phyloP scores from a whole-genome alignment of 2,888 invertebrate species.

The Sminthurides aquaticus region DNA sequence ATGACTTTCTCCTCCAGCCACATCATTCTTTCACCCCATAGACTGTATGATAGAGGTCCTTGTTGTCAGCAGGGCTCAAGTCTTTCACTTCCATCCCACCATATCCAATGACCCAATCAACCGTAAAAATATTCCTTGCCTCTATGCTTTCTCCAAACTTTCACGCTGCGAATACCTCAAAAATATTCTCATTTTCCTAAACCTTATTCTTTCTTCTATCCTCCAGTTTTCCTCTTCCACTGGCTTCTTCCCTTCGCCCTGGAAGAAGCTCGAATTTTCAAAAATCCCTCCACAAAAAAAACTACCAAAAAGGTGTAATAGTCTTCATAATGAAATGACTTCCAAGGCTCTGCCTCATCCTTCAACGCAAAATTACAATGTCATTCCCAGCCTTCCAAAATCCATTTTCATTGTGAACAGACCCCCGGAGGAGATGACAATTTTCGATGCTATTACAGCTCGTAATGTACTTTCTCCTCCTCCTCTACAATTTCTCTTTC shows the following conservation, averaged over 20 bases:
- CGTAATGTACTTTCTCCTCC: not conserved
- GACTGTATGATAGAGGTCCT: not conserved
- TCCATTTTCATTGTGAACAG: slow-evolving; percentile 26
- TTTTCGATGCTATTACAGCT: slow-evolving; percentile 12
- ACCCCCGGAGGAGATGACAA: slow-evolving; percentile 20
- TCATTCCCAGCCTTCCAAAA: slow-evolving; percentile 26
- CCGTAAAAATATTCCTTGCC: not conserved
- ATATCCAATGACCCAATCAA: not conserved
- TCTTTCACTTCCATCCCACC: not conserved
- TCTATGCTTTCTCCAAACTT: too few relatives aligned
- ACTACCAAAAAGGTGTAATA: not conserved
- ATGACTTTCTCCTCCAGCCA: not conserved
- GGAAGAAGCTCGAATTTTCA: too few relatives aligned
- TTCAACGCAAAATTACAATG: slow-evolving; percentile 27
- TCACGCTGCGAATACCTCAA: too few relatives aligned
- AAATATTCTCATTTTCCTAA: too few relatives aligned
- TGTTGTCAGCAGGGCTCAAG: not conserved
- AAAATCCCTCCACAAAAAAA: too few relatives aligned
- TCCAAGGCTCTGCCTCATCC: not conserved
- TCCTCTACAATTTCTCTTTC: not conserved
- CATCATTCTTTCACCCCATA: not conserved
- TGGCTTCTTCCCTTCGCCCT: too few relatives aligned
- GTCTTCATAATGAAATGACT: not conserved
- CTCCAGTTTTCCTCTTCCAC: too few relatives aligned
- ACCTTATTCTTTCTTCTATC: too few relatives aligned